Conservation (phyloP, 2,888 invertebrate species). For the Heteropelma amictum region DNA sequence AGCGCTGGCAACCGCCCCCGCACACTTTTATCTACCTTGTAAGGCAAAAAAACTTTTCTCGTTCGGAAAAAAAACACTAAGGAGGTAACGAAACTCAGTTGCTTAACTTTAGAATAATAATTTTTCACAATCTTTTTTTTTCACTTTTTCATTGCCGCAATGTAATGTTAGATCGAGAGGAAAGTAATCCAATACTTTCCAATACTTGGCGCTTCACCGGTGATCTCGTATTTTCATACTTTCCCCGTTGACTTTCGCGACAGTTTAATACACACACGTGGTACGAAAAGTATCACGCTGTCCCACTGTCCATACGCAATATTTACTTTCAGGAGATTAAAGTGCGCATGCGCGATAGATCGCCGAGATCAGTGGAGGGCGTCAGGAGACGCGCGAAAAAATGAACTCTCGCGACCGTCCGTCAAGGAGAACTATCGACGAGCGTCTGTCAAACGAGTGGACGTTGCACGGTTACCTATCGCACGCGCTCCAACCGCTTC, state of each 20-base stretch:
- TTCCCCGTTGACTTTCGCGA: neutral
- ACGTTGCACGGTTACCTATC: conserved; percentile 7
- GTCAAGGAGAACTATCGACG: neutral
- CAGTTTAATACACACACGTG: conserved; percentile 28
- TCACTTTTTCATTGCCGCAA: too few relatives aligned
- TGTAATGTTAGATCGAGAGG: too few relatives aligned
- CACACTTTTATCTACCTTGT: neutral
- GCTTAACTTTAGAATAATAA: too few relatives aligned
- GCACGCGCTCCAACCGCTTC: conserved; percentile 21
- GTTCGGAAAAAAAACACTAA: too few relatives aligned
- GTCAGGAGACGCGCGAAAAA: conserved; percentile 16
- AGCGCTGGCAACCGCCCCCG: neutral
- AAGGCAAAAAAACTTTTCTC: neutral
- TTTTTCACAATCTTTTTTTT: too few relatives aligned
- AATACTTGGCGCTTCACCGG: neutral
- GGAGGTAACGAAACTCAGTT: too few relatives aligned
- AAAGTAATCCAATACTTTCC: too few relatives aligned
- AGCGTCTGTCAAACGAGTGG: neutral
- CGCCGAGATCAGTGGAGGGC: neutral
- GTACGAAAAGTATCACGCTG: conserved; percentile 20
- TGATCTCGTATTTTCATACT: neutral
- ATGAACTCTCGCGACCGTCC: conserved; percentile 9
- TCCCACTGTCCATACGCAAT: conserved; percentile 8
- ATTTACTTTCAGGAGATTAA: conserved; percentile 7
- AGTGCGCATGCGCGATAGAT: conserved; percentile 41